These are phyloP conservation scores for Istiophorus platypterus DNA, from an alignment of 2,113 vertebrate genomes.

Conservation along the genomic window DNA sequence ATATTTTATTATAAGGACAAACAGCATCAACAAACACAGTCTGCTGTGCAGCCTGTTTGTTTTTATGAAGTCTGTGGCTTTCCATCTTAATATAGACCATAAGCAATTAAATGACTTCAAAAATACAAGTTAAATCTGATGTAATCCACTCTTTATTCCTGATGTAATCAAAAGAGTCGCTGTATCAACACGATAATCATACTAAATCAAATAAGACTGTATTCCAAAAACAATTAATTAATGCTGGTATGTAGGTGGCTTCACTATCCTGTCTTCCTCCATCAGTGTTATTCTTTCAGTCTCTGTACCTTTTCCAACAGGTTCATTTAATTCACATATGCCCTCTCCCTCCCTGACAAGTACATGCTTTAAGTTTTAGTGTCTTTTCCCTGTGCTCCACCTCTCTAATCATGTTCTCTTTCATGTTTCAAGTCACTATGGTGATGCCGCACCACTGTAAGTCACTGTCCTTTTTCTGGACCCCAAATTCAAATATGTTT, in stretches of 20 bases:
- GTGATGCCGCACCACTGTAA: no score
- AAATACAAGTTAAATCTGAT: slow-evolving; percentile 36
- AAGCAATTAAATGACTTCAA: slow-evolving; percentile 3
- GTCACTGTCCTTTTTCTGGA: no score
- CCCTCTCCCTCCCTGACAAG: slow-evolving; percentile 24
- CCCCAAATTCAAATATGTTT: no score
- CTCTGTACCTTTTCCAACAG: slow-evolving; percentile 27
- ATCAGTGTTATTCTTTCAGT: neutral
- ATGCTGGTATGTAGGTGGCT: neutral
- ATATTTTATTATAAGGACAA: slow-evolving; percentile 4
- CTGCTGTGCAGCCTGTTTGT: slow-evolving; percentile 15
- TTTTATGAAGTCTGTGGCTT: slow-evolving; percentile 7
- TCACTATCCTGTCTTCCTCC: neutral
- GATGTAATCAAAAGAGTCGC: slow-evolving; percentile 29
- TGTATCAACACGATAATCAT: slow-evolving; percentile 29
- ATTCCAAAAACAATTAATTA: slow-evolving; percentile 16
- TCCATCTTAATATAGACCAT: neutral
- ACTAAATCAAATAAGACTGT: slow-evolving; percentile 31
- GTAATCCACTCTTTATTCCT: slow-evolving; percentile 25
- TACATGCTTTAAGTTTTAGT: slow-evolving; percentile 21
- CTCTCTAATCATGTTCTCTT: neutral
- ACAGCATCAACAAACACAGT: slow-evolving; percentile 1
- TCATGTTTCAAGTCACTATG: no score
- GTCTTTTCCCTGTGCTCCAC: slow-evolving; percentile 26
- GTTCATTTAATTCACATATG: slow-evolving; percentile 16